Evolutionary conservation across 2,888 invertebrate genomes (phyloP), one percentile per base, ranked within the genome.

Genomic region (Sinelater perroti): DNA sequence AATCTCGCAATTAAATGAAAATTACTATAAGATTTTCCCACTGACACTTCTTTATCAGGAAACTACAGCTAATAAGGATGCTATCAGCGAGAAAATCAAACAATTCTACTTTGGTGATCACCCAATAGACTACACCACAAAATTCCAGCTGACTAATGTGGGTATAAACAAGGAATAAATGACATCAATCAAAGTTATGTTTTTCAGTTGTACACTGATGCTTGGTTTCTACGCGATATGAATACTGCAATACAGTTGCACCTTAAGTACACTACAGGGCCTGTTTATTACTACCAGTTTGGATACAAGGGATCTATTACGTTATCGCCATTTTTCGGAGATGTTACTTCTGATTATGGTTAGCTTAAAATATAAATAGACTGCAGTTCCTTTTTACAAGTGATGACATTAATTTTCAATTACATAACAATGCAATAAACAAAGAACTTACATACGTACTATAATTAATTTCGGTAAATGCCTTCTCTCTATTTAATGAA

Each of bases 261-360:
- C 1, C 71, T 82, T 8, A 79, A 78, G 49, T 79, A 83, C 52
- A 79, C 81, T 0, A 77, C 81, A 33, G 78, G 80, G 0, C 84
- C 87, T 0, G 82, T 88, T 2, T 90, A 83, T 71, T 83, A 87
- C 35, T 90, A 90, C 70, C 80, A 87, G 44, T 83, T 90, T 57
- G 79, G 83, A 0, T 88, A 89, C 70, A n/a, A n/a, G n/a, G n/a
- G n/a, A n/a, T n/a, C n/a, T n/a, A n/a, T n/a, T n/a, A n/a, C n/a
- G n/a, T n/a, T n/a, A n/a, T n/a, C n/a, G n/a, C n/a, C n/a, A n/a
- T n/a, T n/a, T n/a, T n/a, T n/a, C n/a, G n/a, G n/a, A n/a, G n/a
- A n/a, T n/a, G n/a, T n/a, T n/a, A n/a, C n/a, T n/a, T n/a, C n/a
- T n/a, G n/a, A n/a, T n/a, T n/a, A n/a, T n/a, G n/a, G n/a, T n/a